These are phyloP conservation scores for Myiothlypis coronata DNA, from an alignment of 2,797 vertebrate species.

Conservation along the genomic window DNA sequence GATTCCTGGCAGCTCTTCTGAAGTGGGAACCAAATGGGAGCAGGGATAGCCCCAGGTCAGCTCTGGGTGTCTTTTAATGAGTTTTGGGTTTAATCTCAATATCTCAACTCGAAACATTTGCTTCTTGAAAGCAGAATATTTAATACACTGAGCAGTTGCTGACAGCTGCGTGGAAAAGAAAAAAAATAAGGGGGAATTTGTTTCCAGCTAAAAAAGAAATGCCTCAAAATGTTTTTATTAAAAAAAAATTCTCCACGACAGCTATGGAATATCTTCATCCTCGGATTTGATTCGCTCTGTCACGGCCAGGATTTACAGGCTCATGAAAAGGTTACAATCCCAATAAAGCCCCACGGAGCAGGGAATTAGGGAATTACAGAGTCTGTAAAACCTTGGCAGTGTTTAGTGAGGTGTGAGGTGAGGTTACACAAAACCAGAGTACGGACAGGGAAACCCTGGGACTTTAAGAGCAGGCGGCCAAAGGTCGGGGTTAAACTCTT, in stretches of 20 bases:
- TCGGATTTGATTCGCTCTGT: neutral
- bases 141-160: neutral
- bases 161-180: neutral
- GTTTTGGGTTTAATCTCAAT: neutral
- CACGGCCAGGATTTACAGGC: neutral
- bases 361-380: neutral
- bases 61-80: neutral
- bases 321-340: slow-evolving; percentile 29
- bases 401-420: neutral
- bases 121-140: neutral
- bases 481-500: neutral
- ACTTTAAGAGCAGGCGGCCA: neutral
- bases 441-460: neutral
- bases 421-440: accelerated
- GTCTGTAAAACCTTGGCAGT: neutral
- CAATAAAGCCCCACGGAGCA: neutral
- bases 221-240: slow-evolving; percentile 7
- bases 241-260: neutral
- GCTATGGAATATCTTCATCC: neutral
- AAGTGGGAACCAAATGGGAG: neutral
- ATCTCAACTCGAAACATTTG: neutral
- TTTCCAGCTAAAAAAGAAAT: slow-evolving; percentile 7
- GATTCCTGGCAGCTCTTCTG: neutral
- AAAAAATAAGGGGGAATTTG: neutral
- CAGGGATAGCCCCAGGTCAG: neutral